Evolutionary conservation across 2,797 vertebrate genomes (phyloP).

Genomic region (Chrosomus eos): DNA sequence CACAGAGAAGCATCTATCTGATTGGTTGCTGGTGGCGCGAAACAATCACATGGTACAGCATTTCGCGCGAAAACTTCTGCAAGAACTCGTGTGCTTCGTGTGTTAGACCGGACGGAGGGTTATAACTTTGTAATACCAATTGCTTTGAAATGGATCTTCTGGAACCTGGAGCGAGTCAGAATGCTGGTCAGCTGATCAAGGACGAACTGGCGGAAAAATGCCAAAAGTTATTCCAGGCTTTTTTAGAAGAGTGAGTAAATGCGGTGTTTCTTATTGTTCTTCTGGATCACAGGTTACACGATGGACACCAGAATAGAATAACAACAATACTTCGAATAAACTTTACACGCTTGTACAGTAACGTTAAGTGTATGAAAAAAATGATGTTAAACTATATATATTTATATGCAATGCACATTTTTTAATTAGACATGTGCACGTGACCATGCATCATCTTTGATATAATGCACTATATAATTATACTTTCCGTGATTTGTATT

Average conservation of each 20-base stretch:
- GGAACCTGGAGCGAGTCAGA: conserved; percentile 73
- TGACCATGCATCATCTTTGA: not conserved
- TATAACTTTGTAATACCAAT: conserved; percentile 43
- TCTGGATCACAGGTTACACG: not conserved
- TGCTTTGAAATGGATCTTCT: conserved; percentile 83
- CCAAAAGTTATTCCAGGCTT: conserved; percentile 97
- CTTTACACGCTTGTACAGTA: not conserved
- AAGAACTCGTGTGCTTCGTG: conserved; percentile 39
- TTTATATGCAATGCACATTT: not conserved
- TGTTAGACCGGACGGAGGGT: not conserved
- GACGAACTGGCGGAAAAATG: conserved; percentile 97
- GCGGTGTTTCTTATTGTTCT: conserved; percentile 13
- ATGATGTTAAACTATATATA: not conserved
- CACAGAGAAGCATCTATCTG: not conserved
- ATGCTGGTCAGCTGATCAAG: conserved; percentile 80
- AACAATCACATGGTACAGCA: conserved; percentile 67
- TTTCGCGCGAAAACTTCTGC: conserved; percentile 78
- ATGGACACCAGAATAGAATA: too few species aligned
- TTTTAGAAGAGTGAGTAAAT: conserved; percentile 93
- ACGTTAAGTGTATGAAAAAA: not conserved
- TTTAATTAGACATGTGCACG: not conserved
- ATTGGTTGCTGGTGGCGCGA: conserved; percentile 83
- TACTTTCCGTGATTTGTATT: not conserved
- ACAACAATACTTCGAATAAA: not conserved
- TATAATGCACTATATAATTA: not conserved